Conservation (phyloP, 2,888 invertebrate species). For the Phlogophora meticulosa region DNA sequence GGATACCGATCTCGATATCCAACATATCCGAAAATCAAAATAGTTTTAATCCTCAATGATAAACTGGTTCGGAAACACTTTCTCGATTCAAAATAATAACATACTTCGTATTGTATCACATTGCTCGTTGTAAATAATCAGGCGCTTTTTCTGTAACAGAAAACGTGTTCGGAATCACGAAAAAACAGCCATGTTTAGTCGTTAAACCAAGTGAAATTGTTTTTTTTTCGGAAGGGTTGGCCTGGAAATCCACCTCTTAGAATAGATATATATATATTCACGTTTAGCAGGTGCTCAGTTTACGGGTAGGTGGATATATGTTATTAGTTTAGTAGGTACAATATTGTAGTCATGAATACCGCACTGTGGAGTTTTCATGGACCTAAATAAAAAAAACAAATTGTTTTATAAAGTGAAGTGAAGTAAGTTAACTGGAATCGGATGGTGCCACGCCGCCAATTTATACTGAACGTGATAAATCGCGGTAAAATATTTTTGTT, state of each 20-base stretch:
- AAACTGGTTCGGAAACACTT: constrained; percentile 44
- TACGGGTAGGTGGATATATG: neutral
- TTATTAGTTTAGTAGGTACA: too few species aligned
- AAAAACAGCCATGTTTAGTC: constrained; percentile 25
- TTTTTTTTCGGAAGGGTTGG: constrained; percentile 14
- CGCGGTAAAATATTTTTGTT: constrained; percentile 49
- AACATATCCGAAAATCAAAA: neutral
- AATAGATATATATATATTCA: neutral
- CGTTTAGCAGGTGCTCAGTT: neutral
- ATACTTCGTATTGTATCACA: constrained; percentile 29
- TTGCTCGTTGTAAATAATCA: constrained; percentile 63
- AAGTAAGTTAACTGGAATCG: constrained; percentile 17
- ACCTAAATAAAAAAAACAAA: neutral
- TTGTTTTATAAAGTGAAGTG: neutral
- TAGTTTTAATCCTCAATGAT: constrained; percentile 1
- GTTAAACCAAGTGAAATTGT: constrained; percentile 36
- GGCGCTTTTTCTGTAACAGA: constrained; percentile 59
- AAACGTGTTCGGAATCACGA: constrained; percentile 57
- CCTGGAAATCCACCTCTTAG: neutral
- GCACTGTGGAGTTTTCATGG: too few species aligned
- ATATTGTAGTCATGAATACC: too few species aligned
- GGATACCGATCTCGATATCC: too few species aligned
- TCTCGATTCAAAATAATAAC: constrained; percentile 26
- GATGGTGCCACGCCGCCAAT: constrained; percentile 18
- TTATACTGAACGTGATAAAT: constrained; percentile 33